Percentiles rank a stretch among this genome's conserved stretches.
phyloP scores from a whole-genome alignment of 2,888 invertebrate species.

The Himalopsyche kuldschensis region DNA sequence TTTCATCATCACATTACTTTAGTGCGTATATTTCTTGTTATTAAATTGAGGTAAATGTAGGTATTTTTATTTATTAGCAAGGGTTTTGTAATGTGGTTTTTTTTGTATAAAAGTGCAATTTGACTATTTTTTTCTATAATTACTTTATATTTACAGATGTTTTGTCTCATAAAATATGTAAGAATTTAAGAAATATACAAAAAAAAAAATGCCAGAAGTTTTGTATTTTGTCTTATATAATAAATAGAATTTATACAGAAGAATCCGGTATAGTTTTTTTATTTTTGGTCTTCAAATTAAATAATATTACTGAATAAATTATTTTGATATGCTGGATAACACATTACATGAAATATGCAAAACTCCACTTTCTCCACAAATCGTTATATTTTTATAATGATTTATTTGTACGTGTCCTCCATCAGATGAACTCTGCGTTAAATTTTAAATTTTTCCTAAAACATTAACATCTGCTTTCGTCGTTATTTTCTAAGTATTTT shows the following conservation, averaged over 20 bases:
- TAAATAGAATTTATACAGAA: neutral
- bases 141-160: slow-evolving; percentile 17
- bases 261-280: neutral
- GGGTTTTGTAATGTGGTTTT: slow-evolving; percentile 20
- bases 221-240: neutral
- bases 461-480: slow-evolving; percentile 27
- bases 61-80: slow-evolving; percentile 33
- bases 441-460: slow-evolving; percentile 38
- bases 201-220: neutral
- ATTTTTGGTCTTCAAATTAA: neutral
- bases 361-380: slow-evolving; percentile 31
- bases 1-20: neutral
- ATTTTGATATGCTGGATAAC: slow-evolving; percentile 32
- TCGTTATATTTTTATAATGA: neutral
- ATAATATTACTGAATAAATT: neutral
- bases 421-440: slow-evolving; percentile 68
- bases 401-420: slow-evolving; percentile 68
- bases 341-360: neutral
- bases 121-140: slow-evolving; percentile 30
- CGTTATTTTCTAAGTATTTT: slow-evolving; percentile 29
- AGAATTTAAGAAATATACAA: neutral
- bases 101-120: slow-evolving; percentile 34
- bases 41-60: slow-evolving; percentile 38
- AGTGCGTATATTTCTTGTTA: slow-evolving; percentile 21
- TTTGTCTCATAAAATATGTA: neutral